These are phyloP conservation scores for Brachionus calyciflorus DNA, from an alignment of 1,140 invertebrate species.

Conservation along the genomic window DNA sequence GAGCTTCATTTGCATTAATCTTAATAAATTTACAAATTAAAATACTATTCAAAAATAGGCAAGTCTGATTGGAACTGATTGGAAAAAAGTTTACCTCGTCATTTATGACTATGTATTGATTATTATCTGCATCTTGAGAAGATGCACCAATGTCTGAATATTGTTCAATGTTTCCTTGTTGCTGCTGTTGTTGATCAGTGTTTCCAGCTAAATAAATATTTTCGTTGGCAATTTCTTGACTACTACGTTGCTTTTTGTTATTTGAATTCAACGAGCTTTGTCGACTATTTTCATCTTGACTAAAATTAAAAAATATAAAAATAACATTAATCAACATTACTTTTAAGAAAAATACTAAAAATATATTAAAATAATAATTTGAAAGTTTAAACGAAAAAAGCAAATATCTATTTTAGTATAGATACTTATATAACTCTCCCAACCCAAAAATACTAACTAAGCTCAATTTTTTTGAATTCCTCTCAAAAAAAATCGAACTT, in stretches of 20 bases:
- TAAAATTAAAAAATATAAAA: background rate
- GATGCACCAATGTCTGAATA: background rate
- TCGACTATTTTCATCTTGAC: background rate
- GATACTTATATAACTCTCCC: too few relatives aligned
- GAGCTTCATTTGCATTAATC: background rate
- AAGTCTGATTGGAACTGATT: too few relatives aligned
- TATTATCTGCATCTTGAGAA: background rate
- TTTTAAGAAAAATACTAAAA: background rate
- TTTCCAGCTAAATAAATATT: too few relatives aligned
- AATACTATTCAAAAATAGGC: background rate
- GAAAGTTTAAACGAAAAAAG: too few relatives aligned
- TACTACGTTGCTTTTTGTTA: constrained; percentile 41
- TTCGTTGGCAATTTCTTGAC: background rate
- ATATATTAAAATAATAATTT: too few relatives aligned
- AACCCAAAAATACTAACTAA: too few relatives aligned
- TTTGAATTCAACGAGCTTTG: constrained; percentile 10
- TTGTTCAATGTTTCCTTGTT: background rate
- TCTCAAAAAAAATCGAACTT: too few relatives aligned
- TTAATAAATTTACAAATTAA: background rate
- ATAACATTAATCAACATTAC: background rate
- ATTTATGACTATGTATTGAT: constrained; percentile 15
- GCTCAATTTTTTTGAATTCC: too few relatives aligned
- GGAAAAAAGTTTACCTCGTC: background rate
- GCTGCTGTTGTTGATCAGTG: background rate
- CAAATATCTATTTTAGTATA: too few relatives aligned